Conservation (phyloP, 2,888 invertebrate genomes). For the Argyresthia albistria region DNA sequence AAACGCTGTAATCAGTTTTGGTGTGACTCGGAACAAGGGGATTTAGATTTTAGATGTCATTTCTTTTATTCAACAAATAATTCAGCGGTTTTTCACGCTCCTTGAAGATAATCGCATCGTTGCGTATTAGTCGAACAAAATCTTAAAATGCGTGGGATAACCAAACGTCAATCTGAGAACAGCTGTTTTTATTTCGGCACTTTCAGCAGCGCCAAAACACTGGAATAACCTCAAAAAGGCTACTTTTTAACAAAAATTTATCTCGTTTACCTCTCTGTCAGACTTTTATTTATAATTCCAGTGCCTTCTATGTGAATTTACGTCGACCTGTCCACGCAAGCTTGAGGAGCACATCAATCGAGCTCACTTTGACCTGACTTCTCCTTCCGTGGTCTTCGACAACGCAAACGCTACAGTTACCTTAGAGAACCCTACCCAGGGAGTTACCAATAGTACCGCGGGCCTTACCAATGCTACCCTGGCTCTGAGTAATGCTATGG, state of each 20-base stretch:
- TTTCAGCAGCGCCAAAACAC: no score
- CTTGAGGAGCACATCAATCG: conserved; percentile 89
- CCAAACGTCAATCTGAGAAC: no score
- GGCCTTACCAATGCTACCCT: conserved; percentile 41
- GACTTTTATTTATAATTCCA: conserved; percentile 32
- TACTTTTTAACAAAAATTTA: neutral
- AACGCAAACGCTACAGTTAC: conserved; percentile 38
- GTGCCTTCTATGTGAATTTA: conserved; percentile 85
- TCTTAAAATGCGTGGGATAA: no score
- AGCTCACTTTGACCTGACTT: conserved; percentile 86
- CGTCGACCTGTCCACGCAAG: conserved; percentile 79
- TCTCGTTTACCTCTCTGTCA: neutral
- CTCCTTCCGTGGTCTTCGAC: conserved; percentile 74
- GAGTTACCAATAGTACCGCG: no score
- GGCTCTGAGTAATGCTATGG: conserved; percentile 45
- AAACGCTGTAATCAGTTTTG: no score
- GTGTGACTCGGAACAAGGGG: no score
- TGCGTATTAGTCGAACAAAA: no score
- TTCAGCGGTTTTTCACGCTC: no score
- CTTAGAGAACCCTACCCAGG: conserved; percentile 37
- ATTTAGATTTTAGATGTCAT: no score
- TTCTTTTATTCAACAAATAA: no score
- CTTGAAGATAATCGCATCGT: no score
- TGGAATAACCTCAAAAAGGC: neutral
- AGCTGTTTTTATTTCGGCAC: no score